Percentiles rank a stretch among this genome's conserved stretches.
Evolutionary conservation across 2,797 vertebrate genomes (phyloP).

Genomic region (Podargus strigoides): DNA sequence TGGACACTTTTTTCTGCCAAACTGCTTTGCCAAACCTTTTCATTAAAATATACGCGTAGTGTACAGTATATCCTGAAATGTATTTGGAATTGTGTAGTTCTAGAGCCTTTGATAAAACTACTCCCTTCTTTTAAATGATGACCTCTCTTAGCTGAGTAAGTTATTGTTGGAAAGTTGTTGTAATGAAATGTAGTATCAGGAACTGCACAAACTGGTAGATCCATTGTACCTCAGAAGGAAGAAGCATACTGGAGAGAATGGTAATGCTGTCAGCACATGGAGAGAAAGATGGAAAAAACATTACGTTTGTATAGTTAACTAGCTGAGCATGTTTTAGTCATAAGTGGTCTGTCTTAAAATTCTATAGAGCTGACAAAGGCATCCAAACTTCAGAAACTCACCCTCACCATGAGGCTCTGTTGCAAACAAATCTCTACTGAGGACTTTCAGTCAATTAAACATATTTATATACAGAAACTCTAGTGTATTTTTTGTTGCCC

Average conservation of each 20-base stretch:
- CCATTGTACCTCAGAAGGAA: conserved; percentile 39
- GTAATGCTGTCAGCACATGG: conserved; percentile 52
- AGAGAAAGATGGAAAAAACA: conserved; percentile 52
- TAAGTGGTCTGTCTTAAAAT: conserved; percentile 11
- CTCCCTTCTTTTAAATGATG: conserved; percentile 21
- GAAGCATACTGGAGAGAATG: conserved; percentile 38
- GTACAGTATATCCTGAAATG: background rate
- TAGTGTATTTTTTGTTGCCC: background rate
- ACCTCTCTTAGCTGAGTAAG: conserved; percentile 35
- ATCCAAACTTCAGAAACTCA: conserved; percentile 21
- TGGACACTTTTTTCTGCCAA: conserved; percentile 18
- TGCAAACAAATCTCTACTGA: background rate
- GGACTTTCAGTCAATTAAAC: background rate
- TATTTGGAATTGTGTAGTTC: conserved; percentile 4
- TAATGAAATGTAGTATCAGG: background rate
- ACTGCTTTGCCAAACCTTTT: conserved; percentile 40
- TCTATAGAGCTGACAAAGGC: conserved; percentile 28
- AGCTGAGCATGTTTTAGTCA: conserved; percentile 30
- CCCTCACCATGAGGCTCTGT: background rate
- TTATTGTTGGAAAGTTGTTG: conserved; percentile 51
- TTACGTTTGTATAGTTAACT: conserved; percentile 16
- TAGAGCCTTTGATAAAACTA: background rate
- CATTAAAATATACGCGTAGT: conserved; percentile 27
- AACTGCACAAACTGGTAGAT: conserved; percentile 23
- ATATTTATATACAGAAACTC: background rate